Evolutionary conservation across 2,797 vertebrate genomes (phyloP).

Genomic region (Cirrhinus molitorella): DNA sequence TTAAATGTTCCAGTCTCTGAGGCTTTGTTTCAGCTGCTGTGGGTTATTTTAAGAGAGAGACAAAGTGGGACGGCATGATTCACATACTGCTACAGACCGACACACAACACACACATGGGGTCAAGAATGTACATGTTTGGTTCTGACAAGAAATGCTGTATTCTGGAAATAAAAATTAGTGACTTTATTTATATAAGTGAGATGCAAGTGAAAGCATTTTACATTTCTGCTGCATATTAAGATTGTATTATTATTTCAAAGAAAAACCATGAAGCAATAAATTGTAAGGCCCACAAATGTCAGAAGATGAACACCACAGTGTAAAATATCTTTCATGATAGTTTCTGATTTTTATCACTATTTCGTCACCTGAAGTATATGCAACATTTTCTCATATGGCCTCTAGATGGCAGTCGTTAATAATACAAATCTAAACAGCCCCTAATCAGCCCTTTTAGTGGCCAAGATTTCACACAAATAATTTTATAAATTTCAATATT

Average conservation of each 20-base stretch:
- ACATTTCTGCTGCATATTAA: not conserved
- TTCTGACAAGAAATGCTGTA: not conserved
- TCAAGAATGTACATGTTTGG: not conserved
- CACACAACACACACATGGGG: not conserved
- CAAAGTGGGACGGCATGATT: slow-evolving; percentile 72
- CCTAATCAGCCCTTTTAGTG: not conserved
- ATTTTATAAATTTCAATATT: not conserved
- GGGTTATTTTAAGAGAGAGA: slow-evolving; percentile 75
- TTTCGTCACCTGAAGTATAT: no score
- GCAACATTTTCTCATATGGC: not conserved
- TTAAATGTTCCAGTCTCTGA: slow-evolving; percentile 44
- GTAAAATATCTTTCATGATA: not conserved
- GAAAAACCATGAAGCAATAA: not conserved
- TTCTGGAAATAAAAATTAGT: not conserved
- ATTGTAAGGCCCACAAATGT: not conserved
- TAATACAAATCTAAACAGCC: no score
- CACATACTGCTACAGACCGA: slow-evolving; percentile 65
- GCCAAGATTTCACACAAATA: no score
- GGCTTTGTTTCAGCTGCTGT: slow-evolving; percentile 73
- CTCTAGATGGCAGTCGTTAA: no score
- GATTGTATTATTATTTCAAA: not conserved
- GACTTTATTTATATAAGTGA: not conserved
- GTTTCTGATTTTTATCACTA: not conserved
- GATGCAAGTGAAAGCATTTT: not conserved
- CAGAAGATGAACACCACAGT: not conserved